These are phyloP conservation scores for Eupithecia pulchellata DNA, from an alignment of 2,888 invertebrate species.

Conservation along the genomic window DNA sequence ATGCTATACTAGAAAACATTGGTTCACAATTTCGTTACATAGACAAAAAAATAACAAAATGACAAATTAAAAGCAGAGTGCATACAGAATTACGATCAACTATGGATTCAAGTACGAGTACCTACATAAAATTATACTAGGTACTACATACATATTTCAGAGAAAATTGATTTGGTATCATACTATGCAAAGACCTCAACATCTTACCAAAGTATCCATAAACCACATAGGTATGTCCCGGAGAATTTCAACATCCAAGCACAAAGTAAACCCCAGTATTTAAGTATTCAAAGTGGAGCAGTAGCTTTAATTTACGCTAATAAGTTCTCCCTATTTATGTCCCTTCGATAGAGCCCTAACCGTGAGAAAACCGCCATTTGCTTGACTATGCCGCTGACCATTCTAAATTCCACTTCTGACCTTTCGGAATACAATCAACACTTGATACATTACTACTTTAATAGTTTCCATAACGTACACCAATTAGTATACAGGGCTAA, in stretches of 20 bases:
- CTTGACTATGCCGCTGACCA: slow-evolving; percentile 28
- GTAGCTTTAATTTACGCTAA: slow-evolving; percentile 12
- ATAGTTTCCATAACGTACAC: slow-evolving; percentile 22
- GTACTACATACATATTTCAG: too few relatives aligned
- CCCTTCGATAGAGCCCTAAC: slow-evolving; percentile 26
- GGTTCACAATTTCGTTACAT: too few relatives aligned
- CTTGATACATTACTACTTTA: slow-evolving; percentile 10
- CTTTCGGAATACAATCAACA: slow-evolving; percentile 42
- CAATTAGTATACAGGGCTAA: slow-evolving; percentile 13
- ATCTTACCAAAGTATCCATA: background rate
- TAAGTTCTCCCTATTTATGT: slow-evolving; percentile 23
- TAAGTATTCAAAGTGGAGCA: slow-evolving; percentile 9
- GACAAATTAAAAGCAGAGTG: too few relatives aligned
- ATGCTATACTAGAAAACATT: too few relatives aligned
- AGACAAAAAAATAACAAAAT: too few relatives aligned
- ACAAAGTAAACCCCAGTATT: background rate
- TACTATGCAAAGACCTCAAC: background rate
- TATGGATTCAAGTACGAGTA: too few relatives aligned
- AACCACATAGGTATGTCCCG: background rate
- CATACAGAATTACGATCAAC: too few relatives aligned
- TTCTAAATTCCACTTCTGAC: slow-evolving; percentile 40
- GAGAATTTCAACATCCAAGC: slow-evolving; percentile 9
- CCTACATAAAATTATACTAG: too few relatives aligned
- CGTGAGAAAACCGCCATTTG: slow-evolving; percentile 36
- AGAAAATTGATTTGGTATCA: background rate